Conservation (phyloP, 2,888 invertebrate species). For the Helleia helle region DNA sequence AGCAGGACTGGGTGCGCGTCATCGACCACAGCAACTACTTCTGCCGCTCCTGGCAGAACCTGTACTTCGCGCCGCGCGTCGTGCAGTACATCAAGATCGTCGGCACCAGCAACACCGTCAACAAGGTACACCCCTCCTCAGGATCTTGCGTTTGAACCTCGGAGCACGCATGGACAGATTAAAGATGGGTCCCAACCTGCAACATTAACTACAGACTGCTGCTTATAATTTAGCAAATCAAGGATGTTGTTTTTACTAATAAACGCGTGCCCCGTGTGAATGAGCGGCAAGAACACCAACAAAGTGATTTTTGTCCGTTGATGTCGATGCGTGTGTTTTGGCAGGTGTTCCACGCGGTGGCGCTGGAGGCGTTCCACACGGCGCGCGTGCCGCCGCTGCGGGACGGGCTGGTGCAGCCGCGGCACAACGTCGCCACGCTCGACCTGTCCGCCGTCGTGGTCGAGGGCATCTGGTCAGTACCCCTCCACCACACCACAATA, state of each 20-base stretch:
- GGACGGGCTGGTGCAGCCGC: constrained; percentile 85
- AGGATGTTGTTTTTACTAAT: no score
- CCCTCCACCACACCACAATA: no score
- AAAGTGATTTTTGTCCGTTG: no score
- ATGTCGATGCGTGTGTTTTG: background rate
- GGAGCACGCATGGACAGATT: no score
- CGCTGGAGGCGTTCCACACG: constrained; percentile 92
- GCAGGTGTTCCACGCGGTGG: constrained; percentile 92
- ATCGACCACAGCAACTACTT: constrained; percentile 93
- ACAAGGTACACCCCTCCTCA: constrained; percentile 76
- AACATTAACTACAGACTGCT: no score
- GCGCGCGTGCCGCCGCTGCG: constrained; percentile 82
- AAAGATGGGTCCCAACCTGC: no score
- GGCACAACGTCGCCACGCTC: constrained; percentile 93
- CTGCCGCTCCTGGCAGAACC: constrained; percentile 97
- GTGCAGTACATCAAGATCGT: constrained; percentile 87
- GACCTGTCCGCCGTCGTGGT: constrained; percentile 93
- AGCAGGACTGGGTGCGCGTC: constrained; percentile 94
- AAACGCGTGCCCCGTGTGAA: no score
- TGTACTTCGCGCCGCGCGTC: constrained; percentile 92
- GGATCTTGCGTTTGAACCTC: no score
- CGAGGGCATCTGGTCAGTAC: constrained; percentile 88
- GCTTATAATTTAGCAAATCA: no score
- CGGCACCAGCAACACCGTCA: constrained; percentile 96
- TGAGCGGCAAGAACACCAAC: no score